Percentiles rank a stretch among this genome's conserved stretches.
These are phyloP conservation scores for Molothrus aeneus DNA, from an alignment of 2,797 vertebrate genomes.

Conservation along the genomic window DNA sequence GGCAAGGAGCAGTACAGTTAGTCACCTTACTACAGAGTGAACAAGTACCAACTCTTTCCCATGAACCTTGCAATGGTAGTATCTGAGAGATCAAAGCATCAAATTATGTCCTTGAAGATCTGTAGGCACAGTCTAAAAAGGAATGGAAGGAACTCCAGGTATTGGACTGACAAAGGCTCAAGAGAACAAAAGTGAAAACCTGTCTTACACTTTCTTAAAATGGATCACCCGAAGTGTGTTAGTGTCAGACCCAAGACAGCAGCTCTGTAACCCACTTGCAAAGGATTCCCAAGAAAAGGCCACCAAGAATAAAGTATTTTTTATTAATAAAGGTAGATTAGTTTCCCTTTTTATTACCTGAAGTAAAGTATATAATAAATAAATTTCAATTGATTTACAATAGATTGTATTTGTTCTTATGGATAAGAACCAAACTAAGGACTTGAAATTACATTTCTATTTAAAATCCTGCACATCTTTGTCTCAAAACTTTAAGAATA, in stretches of 20 bases:
- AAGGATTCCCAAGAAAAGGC: background rate
- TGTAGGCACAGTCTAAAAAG: background rate
- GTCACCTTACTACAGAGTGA: background rate
- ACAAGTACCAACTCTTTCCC: background rate
- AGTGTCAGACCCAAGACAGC: background rate
- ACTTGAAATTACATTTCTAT: background rate
- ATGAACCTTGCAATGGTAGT: background rate
- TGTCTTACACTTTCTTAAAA: background rate
- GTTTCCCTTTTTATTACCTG: background rate
- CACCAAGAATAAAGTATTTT: background rate
- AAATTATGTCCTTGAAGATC: background rate
- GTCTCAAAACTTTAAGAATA: background rate
- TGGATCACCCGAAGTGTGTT: background rate
- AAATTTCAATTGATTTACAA: background rate
- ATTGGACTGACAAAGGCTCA: background rate
- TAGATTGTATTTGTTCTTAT: background rate
- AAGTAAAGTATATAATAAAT: background rate
- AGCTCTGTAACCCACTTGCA: background rate
- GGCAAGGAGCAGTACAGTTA: background rate
- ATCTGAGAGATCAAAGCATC: background rate
- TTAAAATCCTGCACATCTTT: background rate
- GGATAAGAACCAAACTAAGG: background rate
- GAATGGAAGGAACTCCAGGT: background rate
- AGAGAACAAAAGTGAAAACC: background rate
- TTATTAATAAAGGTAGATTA: background rate